Base-by-base conservation (phyloP, 2,113 vertebrate genomes). In the Barnardius zonarius region DNA sequence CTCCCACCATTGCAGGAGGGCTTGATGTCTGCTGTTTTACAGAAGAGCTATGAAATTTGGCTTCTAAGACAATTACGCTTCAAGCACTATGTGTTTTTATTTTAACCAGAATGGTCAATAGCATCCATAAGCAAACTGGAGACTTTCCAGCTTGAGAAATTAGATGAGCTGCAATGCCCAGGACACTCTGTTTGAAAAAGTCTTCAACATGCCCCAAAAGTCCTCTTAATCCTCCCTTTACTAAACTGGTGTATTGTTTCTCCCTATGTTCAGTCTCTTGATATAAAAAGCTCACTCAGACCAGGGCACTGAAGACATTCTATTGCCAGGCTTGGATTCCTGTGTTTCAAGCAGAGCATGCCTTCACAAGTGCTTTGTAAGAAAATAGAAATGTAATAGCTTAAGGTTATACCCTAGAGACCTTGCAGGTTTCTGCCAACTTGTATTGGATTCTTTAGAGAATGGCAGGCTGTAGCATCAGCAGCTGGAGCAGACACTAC, bases 181-280 rank as follows among this genome's bases (percentile, higher is more conserved):
- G 39, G n/a, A 11, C 41, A 69, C 12, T 23, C 7, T 48, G 10
- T 28, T 72, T 86, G 15, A 72, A 62, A 64, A 90, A 35, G 16
- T 35, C 12, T 64, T 76, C 54, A 57, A 44, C 5, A 9, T 2
- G 0, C 4, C 13, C n/a, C 49, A 57, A 80, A 13, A 0, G 7
- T 81, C 28, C 22, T 86, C 48, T 66, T 76, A 62, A 61, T n/a
- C 8, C 8, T 31, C 9, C 7, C 35, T 39, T 76, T 79, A 28
- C 22, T 83, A 52, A 79, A 93, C 82, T 15, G 5, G 13, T 27
- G 35, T 30, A 9, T 31, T 62, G 1, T 62, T 83, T 83, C 24
- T 74, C 68, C 33, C 13, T 52, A 2, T 22, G 6, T 49, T 88
- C 24, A 77, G 23, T 41, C 27, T 74, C 24, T 66, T 41, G 24